phyloP scores from a whole-genome alignment of 2,797 vertebrate genomes.

The Enteromius treurensis region DNA sequence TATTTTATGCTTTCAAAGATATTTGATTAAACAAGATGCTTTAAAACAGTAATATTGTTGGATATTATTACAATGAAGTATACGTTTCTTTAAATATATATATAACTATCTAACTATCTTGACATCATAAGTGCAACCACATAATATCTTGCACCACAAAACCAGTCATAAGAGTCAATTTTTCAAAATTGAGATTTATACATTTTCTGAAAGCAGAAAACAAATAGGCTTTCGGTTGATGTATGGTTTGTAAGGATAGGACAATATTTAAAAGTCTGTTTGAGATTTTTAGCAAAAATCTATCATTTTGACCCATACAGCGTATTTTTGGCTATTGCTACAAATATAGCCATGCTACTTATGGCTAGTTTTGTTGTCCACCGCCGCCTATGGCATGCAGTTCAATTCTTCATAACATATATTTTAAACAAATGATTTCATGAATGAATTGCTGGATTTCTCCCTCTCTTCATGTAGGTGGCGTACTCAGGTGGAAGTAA shows the following conservation, averaged over 20 bases:
- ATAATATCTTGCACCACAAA: not conserved
- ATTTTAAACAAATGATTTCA: not conserved
- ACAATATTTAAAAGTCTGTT: no score
- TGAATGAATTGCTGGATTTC: not conserved
- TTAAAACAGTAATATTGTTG: not conserved
- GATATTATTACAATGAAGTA: not conserved
- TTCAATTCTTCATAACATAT: not conserved
- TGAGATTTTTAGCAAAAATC: no score
- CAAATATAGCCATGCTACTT: no score
- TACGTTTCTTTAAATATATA: no score
- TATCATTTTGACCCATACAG: no score
- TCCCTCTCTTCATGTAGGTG: constrained; percentile 76
- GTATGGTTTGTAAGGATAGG: no score
- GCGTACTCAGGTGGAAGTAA: constrained; percentile 92
- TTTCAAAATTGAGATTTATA: no score
- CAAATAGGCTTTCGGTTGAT: no score
- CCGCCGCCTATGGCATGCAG: not conserved
- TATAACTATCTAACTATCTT: not conserved
- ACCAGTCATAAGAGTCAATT: no score
- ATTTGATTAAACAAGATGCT: not conserved
- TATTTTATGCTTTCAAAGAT: not conserved
- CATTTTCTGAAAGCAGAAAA: no score
- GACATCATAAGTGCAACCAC: not conserved
- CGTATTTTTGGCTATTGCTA: no score
- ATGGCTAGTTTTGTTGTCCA: no score